These are phyloP conservation scores for Xiphophorus maculatus DNA, from an alignment of 2,113 vertebrate species.

Conservation along the genomic window DNA sequence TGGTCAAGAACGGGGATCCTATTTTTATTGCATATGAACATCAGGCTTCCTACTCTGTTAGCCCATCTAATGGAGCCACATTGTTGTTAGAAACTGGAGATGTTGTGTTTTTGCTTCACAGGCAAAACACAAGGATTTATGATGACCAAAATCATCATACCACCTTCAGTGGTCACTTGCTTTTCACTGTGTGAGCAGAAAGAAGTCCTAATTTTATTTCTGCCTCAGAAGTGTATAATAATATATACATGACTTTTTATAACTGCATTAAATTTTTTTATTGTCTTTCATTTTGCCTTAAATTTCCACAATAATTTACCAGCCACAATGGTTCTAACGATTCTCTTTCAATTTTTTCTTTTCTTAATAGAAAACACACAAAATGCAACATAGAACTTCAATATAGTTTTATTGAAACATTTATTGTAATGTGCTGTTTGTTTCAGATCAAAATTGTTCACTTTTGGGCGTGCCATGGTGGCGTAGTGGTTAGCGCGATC, in stretches of 20 bases:
- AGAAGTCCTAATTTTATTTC: not conserved
- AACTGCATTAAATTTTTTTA: too few relatives aligned
- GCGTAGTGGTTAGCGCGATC: too few relatives aligned
- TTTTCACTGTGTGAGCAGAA: constrained; percentile 43
- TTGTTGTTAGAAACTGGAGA: constrained; percentile 48
- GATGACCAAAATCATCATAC: not conserved
- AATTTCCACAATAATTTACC: too few relatives aligned
- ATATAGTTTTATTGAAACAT: not conserved
- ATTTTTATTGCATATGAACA: not conserved
- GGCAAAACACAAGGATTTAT: fast-evolving
- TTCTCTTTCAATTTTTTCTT: too few relatives aligned
- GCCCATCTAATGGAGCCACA: constrained; percentile 19
- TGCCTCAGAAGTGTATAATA: too few relatives aligned
- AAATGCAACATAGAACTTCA: not conserved
- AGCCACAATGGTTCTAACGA: too few relatives aligned
- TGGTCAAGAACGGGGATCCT: constrained; percentile 39
- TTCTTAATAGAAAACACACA: too few relatives aligned
- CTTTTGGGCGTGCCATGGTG: too few relatives aligned
- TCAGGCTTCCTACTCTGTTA: fast-evolving
- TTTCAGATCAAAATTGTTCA: not conserved
- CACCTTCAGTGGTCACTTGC: constrained; percentile 49
- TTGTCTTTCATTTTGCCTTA: too few relatives aligned
- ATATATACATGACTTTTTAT: too few relatives aligned
- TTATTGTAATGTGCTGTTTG: not conserved
- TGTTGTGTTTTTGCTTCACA: constrained; percentile 36